Evolutionary conservation across 1,140 invertebrate species (phyloP), one percentile per base, ranked within the genome.

Genomic region (Hyphantria cunea): DNA sequence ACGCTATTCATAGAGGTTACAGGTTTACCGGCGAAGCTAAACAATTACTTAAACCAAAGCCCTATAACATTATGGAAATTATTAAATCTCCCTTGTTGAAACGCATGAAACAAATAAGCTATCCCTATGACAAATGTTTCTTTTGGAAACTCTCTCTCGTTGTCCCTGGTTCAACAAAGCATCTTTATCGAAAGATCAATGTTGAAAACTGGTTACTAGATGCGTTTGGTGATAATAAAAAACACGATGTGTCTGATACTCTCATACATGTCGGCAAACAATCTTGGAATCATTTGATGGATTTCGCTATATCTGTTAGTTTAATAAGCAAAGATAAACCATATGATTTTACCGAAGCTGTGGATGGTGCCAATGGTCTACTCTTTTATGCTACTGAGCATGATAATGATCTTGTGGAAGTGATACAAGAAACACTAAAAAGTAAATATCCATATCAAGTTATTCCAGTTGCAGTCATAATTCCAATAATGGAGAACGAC

Each of bases 131-230:
- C 48, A 90, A 92, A 62, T 91, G 92, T 65, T 84, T 92, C 49
- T 95, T 92, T 77, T 95, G 94, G 94, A 96, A 96, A 85, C 68
- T 95, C 15, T 80, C 93, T n/a, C 72, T 95, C 12, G 93, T 93
- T 0, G 89, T 93, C 54, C 93, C 94, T 11, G 78, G 90, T 54
- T 58, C 80, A 10, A 63, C 64, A 1, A 90, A 88, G 68, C 82
- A 76, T 67, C 60, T 87, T 3, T 82, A 89, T 32, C 82, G 78
- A 17, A 89, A 81, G 63, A 72, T 86, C 17, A 80, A 80, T 58
- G 62, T 89, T 15, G 68, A 82, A 55, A 80, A 80, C 51, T 92
- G 89, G 88, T 51, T 92, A 3, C 15, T 74, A 15, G 72, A 85
- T 54, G 75, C 73, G n/a, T 89, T 92, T 62, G 65, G 79, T 62